Base-by-base conservation (phyloP, 2,797 vertebrate species). In the Spinus pinus region DNA sequence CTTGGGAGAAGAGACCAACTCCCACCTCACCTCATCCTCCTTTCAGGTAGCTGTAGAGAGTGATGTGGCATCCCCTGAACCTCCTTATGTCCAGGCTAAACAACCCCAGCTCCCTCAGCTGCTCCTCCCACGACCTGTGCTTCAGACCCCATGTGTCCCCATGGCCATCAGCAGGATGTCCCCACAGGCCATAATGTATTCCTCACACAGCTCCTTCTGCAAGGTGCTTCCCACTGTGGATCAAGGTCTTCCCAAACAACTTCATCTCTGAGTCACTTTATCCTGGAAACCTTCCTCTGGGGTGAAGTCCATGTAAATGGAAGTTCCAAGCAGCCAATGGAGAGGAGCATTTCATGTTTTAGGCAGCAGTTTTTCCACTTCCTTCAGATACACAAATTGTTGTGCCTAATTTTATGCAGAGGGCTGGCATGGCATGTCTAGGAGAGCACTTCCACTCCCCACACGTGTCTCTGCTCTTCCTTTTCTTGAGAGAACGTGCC, bases 281-380 rank as follows among this genome's bases (percentile, higher is more conserved):
- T 49, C n/a, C 53, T 81, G 47, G 39, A 86, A 82, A 25, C 2
- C 33, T 70, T 70, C n/a, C 20, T 77, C 50, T 83, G n/a, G 23
- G 9, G 7, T 27, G 10, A 75, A 56, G 9, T 53, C 33, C 27
- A 71, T 0, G 0, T 27, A 71, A 69, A 39, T 4, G 1, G 18
- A 71, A 47, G 7, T 20, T 50, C 60, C 51, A 37, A 61, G 35
- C 17, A 81, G 47, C 8, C 7, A 1, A 37, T 46, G 17, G 24
- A 88, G 7, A 74, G 4, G 17, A 61, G 4, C 0, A 0, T 50
- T 86, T 69, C 0, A 25, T 49, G 70, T 60, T 50, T 54, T 49
- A 49, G 27, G n/a, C n/a, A 65, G 42, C 21, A 30, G 21, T 77
- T 87, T 79, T 24, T 61, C 24, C 0, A 0, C 17, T 57, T 82